Evolutionary conservation across 2,113 vertebrate species (phyloP).

Genomic region (Cacatua alba): DNA sequence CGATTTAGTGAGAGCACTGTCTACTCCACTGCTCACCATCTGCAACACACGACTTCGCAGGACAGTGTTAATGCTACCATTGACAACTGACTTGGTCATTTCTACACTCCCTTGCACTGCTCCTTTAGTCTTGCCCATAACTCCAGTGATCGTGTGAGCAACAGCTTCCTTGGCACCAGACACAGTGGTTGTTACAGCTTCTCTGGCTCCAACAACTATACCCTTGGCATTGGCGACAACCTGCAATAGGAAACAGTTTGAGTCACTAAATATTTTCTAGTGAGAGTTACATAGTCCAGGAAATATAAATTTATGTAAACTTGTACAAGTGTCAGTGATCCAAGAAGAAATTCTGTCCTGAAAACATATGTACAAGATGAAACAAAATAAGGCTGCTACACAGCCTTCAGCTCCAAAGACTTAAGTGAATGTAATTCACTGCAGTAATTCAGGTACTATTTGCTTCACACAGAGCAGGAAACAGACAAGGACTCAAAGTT

Average conservation of each 20-base stretch:
- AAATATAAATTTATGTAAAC: neutral
- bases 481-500: neutral
- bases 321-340: neutral
- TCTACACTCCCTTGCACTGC: constrained; percentile 84
- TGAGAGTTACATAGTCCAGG: neutral
- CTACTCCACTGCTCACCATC: constrained; percentile 73
- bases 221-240: constrained; percentile 79
- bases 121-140: constrained; percentile 77
- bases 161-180: constrained; percentile 81
- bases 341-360: neutral
- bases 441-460: neutral
- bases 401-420: neutral
- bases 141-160: constrained; percentile 78
- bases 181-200: constrained; percentile 74
- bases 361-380: neutral
- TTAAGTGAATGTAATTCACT: neutral
- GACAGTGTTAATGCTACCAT: constrained; percentile 81
- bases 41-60: constrained; percentile 74
- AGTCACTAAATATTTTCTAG: neutral
- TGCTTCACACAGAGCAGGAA: neutral
- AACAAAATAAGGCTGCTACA: neutral
- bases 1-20: constrained; percentile 79
- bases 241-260: constrained; percentile 35
- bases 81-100: constrained; percentile 83
- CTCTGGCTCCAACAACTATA: constrained; percentile 79